phyloP scores from a whole-genome alignment of 2,888 invertebrate genomes.

The Clitarchus hookeri region DNA sequence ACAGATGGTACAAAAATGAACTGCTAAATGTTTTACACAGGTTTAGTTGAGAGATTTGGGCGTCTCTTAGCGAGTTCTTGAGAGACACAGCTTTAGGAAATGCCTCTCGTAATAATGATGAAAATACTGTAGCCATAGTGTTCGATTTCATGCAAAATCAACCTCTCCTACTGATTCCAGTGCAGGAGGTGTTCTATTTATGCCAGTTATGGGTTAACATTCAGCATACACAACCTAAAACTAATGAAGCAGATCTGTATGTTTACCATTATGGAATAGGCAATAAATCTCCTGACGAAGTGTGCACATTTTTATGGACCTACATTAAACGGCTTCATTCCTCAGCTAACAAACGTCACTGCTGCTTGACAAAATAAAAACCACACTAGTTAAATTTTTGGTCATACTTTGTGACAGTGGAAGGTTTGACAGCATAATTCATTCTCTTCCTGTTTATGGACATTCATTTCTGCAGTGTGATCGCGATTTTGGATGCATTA shows the following conservation, averaged over 20 bases:
- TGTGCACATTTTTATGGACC: constrained; percentile 33
- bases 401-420: constrained; percentile 37
- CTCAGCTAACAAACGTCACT: constrained; percentile 38
- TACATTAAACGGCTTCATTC: constrained; percentile 35
- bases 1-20: background rate
- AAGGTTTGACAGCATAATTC: constrained; percentile 38
- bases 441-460: constrained; percentile 41
- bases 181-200: constrained; percentile 48
- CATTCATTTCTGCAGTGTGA: constrained; percentile 43
- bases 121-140: constrained; percentile 34
- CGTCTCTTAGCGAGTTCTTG: too few relatives aligned
- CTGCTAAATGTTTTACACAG: too few relatives aligned
- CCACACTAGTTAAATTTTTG: constrained; percentile 27
- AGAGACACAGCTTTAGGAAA: background rate
- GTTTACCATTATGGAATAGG: constrained; percentile 42
- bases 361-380: too few relatives aligned
- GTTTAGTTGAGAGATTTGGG: too few relatives aligned
- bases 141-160: constrained; percentile 48
- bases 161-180: constrained; percentile 45
- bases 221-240: constrained; percentile 39
- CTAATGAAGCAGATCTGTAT: constrained; percentile 39
- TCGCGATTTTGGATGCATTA: constrained; percentile 41
- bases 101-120: background rate
- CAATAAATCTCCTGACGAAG: constrained; percentile 37
- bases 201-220: constrained; percentile 44